Conservation (phyloP, 2,888 invertebrate genomes). For the Sinohyriopsis cumingii region DNA sequence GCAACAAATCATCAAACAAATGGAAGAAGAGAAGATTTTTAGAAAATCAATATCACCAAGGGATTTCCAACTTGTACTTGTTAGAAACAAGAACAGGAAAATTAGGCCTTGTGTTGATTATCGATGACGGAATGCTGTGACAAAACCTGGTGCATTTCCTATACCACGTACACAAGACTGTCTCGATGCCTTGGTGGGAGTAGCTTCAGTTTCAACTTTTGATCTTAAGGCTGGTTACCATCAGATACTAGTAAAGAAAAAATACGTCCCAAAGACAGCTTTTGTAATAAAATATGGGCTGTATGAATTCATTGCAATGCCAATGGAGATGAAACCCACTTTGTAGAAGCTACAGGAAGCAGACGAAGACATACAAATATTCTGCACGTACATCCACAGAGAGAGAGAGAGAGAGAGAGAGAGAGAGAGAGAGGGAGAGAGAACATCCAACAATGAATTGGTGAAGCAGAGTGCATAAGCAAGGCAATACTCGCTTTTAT, state of each 20-base stretch:
- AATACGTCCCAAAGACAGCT: no score
- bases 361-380: no score
- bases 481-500: constrained; percentile 12
- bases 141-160: constrained; percentile 21
- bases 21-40: constrained; percentile 14
- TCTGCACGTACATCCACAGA: no score
- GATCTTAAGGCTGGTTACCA: constrained; percentile 27
- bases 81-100: constrained; percentile 12
- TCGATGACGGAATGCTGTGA: constrained; percentile 10
- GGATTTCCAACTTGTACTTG: constrained; percentile 8
- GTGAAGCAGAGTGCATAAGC: no score
- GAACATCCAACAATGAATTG: constrained; percentile 1
- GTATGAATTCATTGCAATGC: no score
- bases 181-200: constrained; percentile 15
- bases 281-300: no score
- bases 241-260: constrained; percentile 22
- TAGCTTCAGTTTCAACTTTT: constrained; percentile 19
- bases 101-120: constrained; percentile 23
- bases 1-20: constrained; percentile 8
- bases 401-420: no score
- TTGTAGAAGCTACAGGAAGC: no score
- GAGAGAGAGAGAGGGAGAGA: not conserved
- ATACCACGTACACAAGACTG: constrained; percentile 23
- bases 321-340: no score
- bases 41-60: constrained; percentile 13